A percentile compares a stretch with the other conserved stretches of the same genome.
Evolutionary conservation across 2,797 vertebrate genomes (phyloP).

Genomic region (Pyrocephalus nanus): DNA sequence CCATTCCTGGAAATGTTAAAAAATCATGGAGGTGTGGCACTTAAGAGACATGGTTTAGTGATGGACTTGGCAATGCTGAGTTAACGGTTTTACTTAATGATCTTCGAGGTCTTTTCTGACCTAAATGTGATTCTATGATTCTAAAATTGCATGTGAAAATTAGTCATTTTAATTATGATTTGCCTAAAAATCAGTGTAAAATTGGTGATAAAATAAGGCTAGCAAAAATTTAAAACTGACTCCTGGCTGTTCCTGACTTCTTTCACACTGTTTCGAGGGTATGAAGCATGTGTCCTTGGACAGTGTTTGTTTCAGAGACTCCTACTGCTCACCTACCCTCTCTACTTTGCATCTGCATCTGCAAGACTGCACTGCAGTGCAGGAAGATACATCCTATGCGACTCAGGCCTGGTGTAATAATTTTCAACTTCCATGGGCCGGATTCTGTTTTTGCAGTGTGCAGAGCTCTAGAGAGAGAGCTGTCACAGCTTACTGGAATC

Average conservation of each 20-base stretch:
- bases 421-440: neutral
- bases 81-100: neutral
- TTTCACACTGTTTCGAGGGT: neutral
- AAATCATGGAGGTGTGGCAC: neutral
- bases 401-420: neutral
- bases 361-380: rapidly evolving
- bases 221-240: neutral
- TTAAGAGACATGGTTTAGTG: neutral
- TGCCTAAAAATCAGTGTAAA: neutral
- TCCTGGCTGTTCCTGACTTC: neutral
- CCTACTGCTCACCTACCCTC: rapidly evolving
- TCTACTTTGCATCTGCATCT: neutral
- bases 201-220: neutral
- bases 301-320: neutral
- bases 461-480: neutral
- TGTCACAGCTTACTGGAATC: neutral
- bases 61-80: too few relatives aligned
- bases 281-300: neutral
- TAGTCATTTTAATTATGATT: neutral
- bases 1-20: neutral
- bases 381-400: neutral
- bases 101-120: neutral
- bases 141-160: neutral
- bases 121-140: rapidly evolving
- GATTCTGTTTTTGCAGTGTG: neutral